Evolutionary conservation across 1,140 invertebrate species (phyloP), one percentile per base, ranked within the genome.

Genomic region (Nasonia vitripennis): DNA sequence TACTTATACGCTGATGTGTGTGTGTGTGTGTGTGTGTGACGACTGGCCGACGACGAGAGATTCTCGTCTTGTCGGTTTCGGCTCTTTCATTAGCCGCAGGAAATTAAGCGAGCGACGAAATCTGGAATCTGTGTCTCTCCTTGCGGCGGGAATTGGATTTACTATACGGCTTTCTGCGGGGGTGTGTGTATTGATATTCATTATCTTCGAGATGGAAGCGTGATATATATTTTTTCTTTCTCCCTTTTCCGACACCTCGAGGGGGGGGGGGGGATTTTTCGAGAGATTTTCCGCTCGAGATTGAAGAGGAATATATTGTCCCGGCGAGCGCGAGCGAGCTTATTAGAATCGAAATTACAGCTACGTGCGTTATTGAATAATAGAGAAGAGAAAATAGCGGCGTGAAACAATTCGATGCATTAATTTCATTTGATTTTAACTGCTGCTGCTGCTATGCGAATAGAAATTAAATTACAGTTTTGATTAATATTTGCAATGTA

Each of bases 61-160:
- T 62, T 34, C 81, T 82, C 73, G 81, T 74, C 81, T 82, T 82
- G 48, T 23, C 79, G 79, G 23, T 68, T 27, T 68, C 31, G 79
- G 12, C 74, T 84, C 78, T 84, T 84, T 84, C 77, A 84, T 84
- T 84, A 84, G 83, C 83, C 83, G 27, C 83, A 79, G 83, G 83
- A 84, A 84, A 84, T 84, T 79, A 84, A 84, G 74, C 82, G 73
- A 77, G 34, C 34, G 10, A 27, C 83, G 23, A 41, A 79, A 74
- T 79, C 75, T 77, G 74, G 67, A 83, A 78, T 84, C 20, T 55
- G 23, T 78, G 2, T 27, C 20, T 73, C 20, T 71, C 5, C 1
- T n/a, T 31, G n/a, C 10, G 23, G 14, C 17, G 37, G 0, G 2
- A 73, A 81, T 73, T n/a, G 41, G 70, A 81, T 81, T 81, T 37